Conservation (phyloP, 2,113 vertebrate genomes). For the Podarcis cretensis region DNA sequence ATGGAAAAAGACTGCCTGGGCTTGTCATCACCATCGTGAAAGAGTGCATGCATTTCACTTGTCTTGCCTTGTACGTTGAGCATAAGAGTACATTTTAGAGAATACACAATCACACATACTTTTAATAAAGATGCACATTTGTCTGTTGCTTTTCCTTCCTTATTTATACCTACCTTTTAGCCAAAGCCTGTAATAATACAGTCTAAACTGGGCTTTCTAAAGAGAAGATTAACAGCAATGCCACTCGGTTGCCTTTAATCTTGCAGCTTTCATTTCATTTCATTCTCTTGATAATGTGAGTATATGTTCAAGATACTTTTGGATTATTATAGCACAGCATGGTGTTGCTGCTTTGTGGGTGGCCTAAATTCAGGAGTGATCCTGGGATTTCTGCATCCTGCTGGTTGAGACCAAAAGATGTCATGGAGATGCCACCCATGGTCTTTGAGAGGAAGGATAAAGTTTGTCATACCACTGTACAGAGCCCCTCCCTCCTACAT, state of each 20-base stretch:
- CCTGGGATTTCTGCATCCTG: slow-evolving; percentile 67
- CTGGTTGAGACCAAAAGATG: slow-evolving; percentile 68
- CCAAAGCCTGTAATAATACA: slow-evolving; percentile 40
- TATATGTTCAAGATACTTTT: slow-evolving; percentile 69
- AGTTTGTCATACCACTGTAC: slow-evolving; percentile 37
- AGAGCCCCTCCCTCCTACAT: slow-evolving; percentile 29
- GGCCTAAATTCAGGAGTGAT: slow-evolving; percentile 52
- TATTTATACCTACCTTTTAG: slow-evolving; percentile 31
- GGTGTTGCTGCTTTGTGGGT: slow-evolving; percentile 63
- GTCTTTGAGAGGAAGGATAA: slow-evolving; percentile 58
- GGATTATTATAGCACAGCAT: slow-evolving; percentile 70
- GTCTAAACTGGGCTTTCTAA: slow-evolving; percentile 46
- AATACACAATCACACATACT: background rate
- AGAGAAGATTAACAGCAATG: slow-evolving; percentile 55
- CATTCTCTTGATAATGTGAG: slow-evolving; percentile 70
- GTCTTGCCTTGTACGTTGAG: background rate
- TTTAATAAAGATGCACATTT: slow-evolving; percentile 1
- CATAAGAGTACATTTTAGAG: background rate
- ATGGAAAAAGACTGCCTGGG: background rate
- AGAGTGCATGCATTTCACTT: background rate
- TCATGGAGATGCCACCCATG: slow-evolving; percentile 66
- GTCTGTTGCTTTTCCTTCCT: slow-evolving; percentile 20
- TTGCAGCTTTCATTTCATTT: slow-evolving; percentile 65
- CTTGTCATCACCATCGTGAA: background rate
- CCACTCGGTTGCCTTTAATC: slow-evolving; percentile 55